A percentile compares a stretch with the other conserved stretches of the same genome.
Evolutionary conservation across 2,113 vertebrate species (phyloP).

Genomic region (Callocephalon fimbriatum): DNA sequence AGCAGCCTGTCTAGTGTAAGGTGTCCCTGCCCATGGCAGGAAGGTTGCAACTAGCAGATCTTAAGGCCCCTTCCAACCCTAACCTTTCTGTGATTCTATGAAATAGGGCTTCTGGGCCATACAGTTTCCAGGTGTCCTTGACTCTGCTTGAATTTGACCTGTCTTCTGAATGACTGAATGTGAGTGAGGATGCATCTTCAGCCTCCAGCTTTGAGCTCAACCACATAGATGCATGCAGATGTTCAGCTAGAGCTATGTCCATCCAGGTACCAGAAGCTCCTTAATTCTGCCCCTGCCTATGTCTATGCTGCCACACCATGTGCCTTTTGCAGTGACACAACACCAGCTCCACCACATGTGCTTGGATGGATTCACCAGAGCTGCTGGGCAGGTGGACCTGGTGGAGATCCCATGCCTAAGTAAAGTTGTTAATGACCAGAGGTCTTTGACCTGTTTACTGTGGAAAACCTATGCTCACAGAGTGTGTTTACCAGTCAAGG

Average conservation of each 20-base stretch:
- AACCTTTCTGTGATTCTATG: background rate
- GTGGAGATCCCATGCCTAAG: background rate
- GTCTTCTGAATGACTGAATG: background rate
- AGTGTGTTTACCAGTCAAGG: background rate
- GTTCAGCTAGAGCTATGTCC: background rate
- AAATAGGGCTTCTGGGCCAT: background rate
- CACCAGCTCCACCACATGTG: background rate
- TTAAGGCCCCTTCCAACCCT: background rate
- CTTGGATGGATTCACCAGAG: background rate
- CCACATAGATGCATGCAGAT: background rate
- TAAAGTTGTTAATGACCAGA: background rate
- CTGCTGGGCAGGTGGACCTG: background rate
- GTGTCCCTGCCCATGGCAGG: background rate
- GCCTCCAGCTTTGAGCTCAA: background rate
- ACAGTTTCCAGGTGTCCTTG: background rate
- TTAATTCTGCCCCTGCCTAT: background rate
- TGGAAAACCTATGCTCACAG: background rate
- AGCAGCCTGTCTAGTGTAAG: background rate
- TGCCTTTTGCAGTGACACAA: rapidly evolving
- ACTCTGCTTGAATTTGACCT: background rate
- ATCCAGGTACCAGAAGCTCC: background rate
- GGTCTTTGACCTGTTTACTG: background rate
- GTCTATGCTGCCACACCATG: rapidly evolving
- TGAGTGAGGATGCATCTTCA: background rate
- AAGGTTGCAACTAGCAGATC: background rate